A percentile compares a stretch with the other conserved stretches of the same genome.
Evolutionary conservation across 2,888 invertebrate genomes (phyloP).

Genomic region (Caenorhabditis wallacei): DNA sequence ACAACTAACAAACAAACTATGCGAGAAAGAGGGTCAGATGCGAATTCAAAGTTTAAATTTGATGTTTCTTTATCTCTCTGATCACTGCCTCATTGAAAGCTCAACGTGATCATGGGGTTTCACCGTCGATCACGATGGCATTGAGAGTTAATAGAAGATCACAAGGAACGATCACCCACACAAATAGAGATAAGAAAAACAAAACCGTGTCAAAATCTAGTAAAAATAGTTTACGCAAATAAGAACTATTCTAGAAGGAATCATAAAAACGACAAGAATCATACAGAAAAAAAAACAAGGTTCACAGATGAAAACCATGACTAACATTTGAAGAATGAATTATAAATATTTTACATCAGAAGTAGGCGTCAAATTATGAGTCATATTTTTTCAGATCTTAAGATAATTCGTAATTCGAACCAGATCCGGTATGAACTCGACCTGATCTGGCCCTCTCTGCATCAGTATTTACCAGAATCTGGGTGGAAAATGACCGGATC

Average conservation of each 20-base stretch:
- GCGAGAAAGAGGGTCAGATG: conserved; percentile 32
- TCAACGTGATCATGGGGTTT: conserved; percentile 46
- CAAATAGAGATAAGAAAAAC: conserved; percentile 13
- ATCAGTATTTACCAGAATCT: too few species aligned
- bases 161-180: conserved; percentile 53
- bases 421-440: too few species aligned
- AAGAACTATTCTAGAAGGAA: neutral
- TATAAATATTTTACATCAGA: too few species aligned
- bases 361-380: too few species aligned
- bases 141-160: conserved; percentile 34
- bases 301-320: too few species aligned
- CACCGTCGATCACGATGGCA: conserved; percentile 40
- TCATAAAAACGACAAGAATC: neutral
- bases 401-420: too few species aligned
- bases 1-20: conserved; percentile 33
- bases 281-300: neutral
- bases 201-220: neutral
- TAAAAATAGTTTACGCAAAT: neutral
- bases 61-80: conserved; percentile 21
- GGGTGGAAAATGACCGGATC: too few species aligned
- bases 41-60: conserved; percentile 44
- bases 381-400: neutral
- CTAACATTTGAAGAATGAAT: too few species aligned
- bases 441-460: too few species aligned
- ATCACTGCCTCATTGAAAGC: conserved; percentile 38